Base-by-base conservation (phyloP, 1,140 invertebrate genomes). In the Pseudachorutes palmiensis region DNA sequence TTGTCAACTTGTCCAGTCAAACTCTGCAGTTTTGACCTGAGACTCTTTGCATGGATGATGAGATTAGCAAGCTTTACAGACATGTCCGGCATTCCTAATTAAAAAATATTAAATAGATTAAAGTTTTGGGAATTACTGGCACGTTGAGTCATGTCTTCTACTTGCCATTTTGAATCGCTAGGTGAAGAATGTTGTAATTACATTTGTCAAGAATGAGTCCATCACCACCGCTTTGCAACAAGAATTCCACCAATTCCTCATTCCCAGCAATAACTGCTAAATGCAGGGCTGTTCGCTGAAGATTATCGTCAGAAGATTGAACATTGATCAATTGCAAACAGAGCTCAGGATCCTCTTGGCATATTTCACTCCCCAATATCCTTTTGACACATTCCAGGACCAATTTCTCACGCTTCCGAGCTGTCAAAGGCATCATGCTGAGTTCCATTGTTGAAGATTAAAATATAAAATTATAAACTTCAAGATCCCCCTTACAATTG, bases 191-290 rank as follows among this genome's bases (percentile, higher is more conserved):
- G 16, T 24, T 63, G 33, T 41, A 63, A n/a, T 14, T 22, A 29
- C 22, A 45, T 2, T 14, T 16, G 24, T 63, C 61, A n/a, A 32
- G n/a, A 5, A 31, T 32, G 3, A 63, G 28, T 22, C 12, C 32
- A 48, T 63, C 28, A 63, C 31, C 61, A 5, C 61, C 61, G 45
- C 19, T 63, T 63, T 63, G 9, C 16, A 63, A 9, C 22, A 63
- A 32, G 24, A 19, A 63, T 24, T 63, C 61, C 3, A 63, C 31
- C 2, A 63, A 26, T 48, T 63, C 22, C 2, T 41, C 61, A 29
- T 45, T 63, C 24, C 61, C 61, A 26, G 61, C 61, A 48, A 63
- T 48, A 3, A 32, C 41, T 5, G 61, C 61, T 3, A 63, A 19
- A 45, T 63, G 61, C 3, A 63, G 33, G 3, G 61, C 33, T 12